A percentile compares a stretch with the other conserved stretches of the same genome.
Conservation (phyloP, 2,113 vertebrate genomes). For the Oryzias woworae region DNA sequence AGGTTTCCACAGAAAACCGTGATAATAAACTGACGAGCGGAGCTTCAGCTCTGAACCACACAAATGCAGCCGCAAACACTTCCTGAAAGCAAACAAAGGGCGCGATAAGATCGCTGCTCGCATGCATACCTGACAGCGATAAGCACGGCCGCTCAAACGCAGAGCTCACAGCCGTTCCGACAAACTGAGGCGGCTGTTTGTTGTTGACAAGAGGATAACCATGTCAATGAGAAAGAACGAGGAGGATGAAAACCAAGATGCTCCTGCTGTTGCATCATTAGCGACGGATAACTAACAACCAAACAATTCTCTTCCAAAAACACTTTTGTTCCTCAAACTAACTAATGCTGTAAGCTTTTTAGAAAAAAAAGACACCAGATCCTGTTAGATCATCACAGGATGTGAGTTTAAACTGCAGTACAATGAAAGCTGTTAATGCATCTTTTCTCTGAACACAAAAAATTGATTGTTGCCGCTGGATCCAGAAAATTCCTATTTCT, state of each 20-base stretch:
- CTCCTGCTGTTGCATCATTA: too few relatives aligned
- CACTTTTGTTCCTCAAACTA: too few relatives aligned
- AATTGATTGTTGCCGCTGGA: too few relatives aligned
- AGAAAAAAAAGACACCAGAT: too few relatives aligned
- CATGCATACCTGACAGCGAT: slow-evolving; percentile 23
- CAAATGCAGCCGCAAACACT: background rate
- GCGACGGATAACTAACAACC: too few relatives aligned
- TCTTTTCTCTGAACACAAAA: too few relatives aligned
- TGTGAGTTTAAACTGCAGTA: too few relatives aligned
- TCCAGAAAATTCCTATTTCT: too few relatives aligned
- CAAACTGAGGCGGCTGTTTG: slow-evolving; percentile 32
- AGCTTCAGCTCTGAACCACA: background rate
- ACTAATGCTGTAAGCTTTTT: too few relatives aligned
- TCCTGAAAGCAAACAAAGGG: background rate
- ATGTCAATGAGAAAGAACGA: slow-evolving; percentile 27
- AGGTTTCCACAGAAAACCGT: background rate
- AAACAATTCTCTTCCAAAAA: too few relatives aligned
- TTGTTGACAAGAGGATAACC: slow-evolving; percentile 56
- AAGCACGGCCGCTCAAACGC: slow-evolving; percentile 17
- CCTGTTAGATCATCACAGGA: too few relatives aligned
- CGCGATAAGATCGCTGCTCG: background rate
- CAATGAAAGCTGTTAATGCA: too few relatives aligned
- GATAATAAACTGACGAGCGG: background rate
- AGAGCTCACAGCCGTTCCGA: slow-evolving; percentile 19
- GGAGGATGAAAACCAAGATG: background rate